Conservation (phyloP, 2,888 invertebrate genomes). For the Ennomos erosarius region DNA sequence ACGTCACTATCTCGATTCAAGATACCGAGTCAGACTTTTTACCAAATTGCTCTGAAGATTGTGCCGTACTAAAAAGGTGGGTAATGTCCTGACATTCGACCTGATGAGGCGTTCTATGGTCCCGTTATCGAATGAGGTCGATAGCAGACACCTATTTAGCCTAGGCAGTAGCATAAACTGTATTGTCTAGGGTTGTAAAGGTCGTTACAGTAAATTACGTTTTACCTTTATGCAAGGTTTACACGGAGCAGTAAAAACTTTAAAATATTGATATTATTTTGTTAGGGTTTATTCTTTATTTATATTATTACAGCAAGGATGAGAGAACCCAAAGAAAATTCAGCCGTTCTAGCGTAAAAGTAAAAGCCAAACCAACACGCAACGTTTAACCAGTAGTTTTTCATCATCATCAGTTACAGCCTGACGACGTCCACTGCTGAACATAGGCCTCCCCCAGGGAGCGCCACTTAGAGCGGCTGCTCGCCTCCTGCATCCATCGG, state of each 20-base stretch:
- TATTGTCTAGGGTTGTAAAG: slow-evolving; percentile 18
- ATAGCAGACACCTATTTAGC: slow-evolving; percentile 21
- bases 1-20: slow-evolving; percentile 6
- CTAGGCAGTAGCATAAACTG: slow-evolving; percentile 21
- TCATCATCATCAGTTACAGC: too few species aligned
- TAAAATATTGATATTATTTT: too few species aligned
- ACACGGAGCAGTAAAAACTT: not conserved
- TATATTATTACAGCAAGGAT: too few species aligned
- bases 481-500: too few species aligned
- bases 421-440: too few species aligned
- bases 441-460: too few species aligned
- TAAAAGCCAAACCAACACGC: too few species aligned
- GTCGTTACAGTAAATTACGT: slow-evolving; percentile 23
- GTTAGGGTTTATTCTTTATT: too few species aligned
- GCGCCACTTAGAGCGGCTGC: too few species aligned
- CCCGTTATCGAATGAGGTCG: slow-evolving; percentile 20
- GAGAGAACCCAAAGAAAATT: too few species aligned
- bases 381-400: too few species aligned
- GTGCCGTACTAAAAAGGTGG: slow-evolving; percentile 17
- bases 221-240: slow-evolving; percentile 11
- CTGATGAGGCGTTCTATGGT: slow-evolving; percentile 24
- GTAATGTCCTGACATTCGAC: slow-evolving; percentile 18
- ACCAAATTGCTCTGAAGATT: slow-evolving; percentile 22
- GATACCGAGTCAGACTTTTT: slow-evolving; percentile 10
- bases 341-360: too few species aligned